Percentiles rank a stretch among this genome's conserved stretches.
Evolutionary conservation across 1,140 invertebrate genomes (phyloP).

Genomic region (Tetramorium alpestre): DNA sequence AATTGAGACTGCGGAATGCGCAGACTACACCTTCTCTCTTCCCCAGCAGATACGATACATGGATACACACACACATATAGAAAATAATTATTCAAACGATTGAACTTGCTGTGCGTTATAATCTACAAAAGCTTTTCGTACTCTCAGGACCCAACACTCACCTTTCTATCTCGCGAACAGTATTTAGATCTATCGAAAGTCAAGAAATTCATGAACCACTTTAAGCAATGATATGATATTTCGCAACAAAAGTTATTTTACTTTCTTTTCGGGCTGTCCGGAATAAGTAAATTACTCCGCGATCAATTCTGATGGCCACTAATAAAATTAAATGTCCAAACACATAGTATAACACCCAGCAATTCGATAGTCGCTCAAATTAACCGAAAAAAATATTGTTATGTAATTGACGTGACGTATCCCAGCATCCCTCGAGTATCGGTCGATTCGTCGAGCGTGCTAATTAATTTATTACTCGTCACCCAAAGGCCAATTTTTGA

Average conservation of each 20-base stretch:
- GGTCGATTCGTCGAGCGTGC: not conserved
- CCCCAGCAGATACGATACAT: not conserved
- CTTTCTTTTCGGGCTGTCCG: not conserved
- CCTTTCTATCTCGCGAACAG: not conserved
- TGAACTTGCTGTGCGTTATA: not conserved
- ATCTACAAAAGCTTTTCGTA: not conserved
- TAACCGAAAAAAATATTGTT: not conserved
- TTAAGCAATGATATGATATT: not conserved
- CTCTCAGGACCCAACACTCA: not conserved
- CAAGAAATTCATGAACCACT: not conserved
- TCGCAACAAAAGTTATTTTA: not conserved
- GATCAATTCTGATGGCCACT: not conserved
- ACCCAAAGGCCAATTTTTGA: slow-evolving; percentile 4
- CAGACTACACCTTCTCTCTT: not conserved
- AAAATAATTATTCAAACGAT: slow-evolving; percentile 26
- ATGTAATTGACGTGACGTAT: not conserved
- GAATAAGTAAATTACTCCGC: not conserved
- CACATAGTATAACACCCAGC: not conserved
- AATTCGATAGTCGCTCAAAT: not conserved
- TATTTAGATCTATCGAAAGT: not conserved
- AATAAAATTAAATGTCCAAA: not conserved
- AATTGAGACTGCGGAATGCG: not conserved
- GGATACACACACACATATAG: not conserved
- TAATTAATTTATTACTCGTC: slow-evolving; percentile 25
- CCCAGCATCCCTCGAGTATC: not conserved